A percentile compares a stretch with the other conserved stretches of the same genome.
Conservation (phyloP, 2,797 vertebrate species). For the Varecia variegata region DNA sequence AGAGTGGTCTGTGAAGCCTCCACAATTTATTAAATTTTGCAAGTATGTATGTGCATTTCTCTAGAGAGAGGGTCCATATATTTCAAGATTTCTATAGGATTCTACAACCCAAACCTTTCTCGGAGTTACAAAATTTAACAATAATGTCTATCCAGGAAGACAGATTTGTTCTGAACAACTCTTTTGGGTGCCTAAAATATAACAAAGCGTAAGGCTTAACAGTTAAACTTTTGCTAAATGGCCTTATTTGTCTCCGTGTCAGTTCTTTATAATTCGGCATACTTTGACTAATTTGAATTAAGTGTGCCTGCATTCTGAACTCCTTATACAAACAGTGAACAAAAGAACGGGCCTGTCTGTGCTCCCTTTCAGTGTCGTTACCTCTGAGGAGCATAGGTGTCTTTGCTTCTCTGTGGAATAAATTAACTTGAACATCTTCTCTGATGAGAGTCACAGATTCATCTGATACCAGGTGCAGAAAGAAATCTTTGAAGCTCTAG, state of each 20-base stretch:
- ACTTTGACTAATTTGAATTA: conserved; percentile 66
- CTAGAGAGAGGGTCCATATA: not conserved
- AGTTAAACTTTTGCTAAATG: conserved; percentile 48
- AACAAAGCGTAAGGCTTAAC: conserved; percentile 21
- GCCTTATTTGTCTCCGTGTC: conserved; percentile 53
- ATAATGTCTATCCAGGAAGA: not conserved
- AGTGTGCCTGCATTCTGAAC: conserved; percentile 24
- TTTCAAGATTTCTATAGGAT: not conserved
- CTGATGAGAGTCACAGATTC: conserved; percentile 68
- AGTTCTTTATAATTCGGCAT: conserved; percentile 40
- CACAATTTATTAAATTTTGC: not conserved
- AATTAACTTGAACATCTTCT: conserved; percentile 71
- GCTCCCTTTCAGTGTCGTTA: not conserved
- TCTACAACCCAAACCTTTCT: not conserved
- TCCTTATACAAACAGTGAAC: conserved; percentile 50
- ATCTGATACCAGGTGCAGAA: conserved; percentile 74
- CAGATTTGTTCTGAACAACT: conserved; percentile 18
- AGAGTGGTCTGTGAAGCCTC: not conserved
- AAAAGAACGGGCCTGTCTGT: conserved; percentile 35
- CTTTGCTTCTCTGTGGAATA: conserved; percentile 65
- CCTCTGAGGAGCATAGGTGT: conserved; percentile 59
- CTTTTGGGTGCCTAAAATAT: not conserved
- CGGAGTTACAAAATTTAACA: not conserved
- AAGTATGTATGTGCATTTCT: not conserved
- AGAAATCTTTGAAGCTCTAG: conserved; percentile 72